phyloP scores from a whole-genome alignment of 37 sponge, comb jelly and placozoan species.

The Spongilla lacustris region DNA sequence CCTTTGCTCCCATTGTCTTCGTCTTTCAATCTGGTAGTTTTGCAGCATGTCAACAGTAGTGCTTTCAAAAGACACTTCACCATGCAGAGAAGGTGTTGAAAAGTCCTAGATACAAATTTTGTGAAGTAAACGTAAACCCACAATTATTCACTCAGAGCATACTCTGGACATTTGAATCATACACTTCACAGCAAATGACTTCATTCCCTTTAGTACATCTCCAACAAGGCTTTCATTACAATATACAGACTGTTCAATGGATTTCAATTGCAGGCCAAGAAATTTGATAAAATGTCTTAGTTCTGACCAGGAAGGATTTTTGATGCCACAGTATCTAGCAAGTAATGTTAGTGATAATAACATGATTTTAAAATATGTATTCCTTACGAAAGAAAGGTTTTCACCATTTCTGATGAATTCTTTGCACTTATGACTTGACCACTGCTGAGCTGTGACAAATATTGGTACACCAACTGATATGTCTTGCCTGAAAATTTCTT shows the following conservation, averaged over 20 bases:
- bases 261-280: conserved; percentile 74
- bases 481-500: neutral
- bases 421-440: neutral
- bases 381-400: neutral
- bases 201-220: conserved; percentile 51
- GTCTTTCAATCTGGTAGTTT: conserved; percentile 61
- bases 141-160: neutral
- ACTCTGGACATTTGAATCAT: conserved; percentile 89
- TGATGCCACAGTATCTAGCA: conserved; percentile 54
- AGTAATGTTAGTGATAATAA: too few species aligned
- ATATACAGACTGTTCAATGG: conserved; percentile 74
- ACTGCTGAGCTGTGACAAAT: neutral
- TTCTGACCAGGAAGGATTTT: conserved; percentile 89
- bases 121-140: neutral
- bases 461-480: neutral
- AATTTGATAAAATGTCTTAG: conserved; percentile 85
- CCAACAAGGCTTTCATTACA: conserved; percentile 50
- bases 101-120: conserved; percentile 52
- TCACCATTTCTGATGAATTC: neutral
- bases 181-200: conserved; percentile 86
- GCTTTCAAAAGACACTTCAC: conserved; percentile 12
- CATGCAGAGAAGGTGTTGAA: conserved; percentile 69
- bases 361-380: neutral
- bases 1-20: conserved; percentile 77
- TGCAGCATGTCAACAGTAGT: conserved; percentile 10